Conservation (phyloP, 1,140 invertebrate genomes). For the Euglossa dilemma region DNA sequence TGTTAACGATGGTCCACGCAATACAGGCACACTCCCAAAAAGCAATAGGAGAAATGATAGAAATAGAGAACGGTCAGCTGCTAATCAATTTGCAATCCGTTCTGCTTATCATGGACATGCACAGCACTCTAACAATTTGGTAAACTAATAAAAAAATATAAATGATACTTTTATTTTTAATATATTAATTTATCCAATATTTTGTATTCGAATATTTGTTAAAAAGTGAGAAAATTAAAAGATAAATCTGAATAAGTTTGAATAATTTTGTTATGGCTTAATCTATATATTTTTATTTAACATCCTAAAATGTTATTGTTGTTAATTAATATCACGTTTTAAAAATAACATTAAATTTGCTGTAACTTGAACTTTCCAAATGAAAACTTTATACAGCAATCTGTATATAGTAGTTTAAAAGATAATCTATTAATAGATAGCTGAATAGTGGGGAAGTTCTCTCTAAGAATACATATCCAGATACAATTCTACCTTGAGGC, state of each 20-base stretch:
- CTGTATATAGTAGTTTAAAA: conserved; percentile 54
- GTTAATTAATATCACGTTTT: not conserved
- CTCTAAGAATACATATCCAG: conserved; percentile 78
- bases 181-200: not conserved
- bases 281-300: not conserved
- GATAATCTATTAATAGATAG: conserved; percentile 74
- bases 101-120: conserved; percentile 55
- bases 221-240: not conserved
- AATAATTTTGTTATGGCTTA: not conserved
- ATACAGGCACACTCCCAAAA: conserved; percentile 77
- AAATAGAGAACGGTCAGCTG: conserved; percentile 70
- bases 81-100: conserved; percentile 66
- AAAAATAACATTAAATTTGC: conserved; percentile 11
- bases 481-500: conserved; percentile 69
- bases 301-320: not conserved
- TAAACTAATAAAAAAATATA: conserved; percentile 54
- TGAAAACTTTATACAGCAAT: conserved; percentile 43
- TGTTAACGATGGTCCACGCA: conserved; percentile 72
- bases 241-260: not conserved
- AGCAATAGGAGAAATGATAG: conserved; percentile 76
- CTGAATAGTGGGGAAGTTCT: conserved; percentile 73
- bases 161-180: conserved; percentile 25
- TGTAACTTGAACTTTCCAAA: conserved; percentile 54
- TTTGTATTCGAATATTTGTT: conserved; percentile 1
- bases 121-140: conserved; percentile 77